Base-by-base conservation (phyloP, 2,888 invertebrate species). In the Phania funesta region DNA sequence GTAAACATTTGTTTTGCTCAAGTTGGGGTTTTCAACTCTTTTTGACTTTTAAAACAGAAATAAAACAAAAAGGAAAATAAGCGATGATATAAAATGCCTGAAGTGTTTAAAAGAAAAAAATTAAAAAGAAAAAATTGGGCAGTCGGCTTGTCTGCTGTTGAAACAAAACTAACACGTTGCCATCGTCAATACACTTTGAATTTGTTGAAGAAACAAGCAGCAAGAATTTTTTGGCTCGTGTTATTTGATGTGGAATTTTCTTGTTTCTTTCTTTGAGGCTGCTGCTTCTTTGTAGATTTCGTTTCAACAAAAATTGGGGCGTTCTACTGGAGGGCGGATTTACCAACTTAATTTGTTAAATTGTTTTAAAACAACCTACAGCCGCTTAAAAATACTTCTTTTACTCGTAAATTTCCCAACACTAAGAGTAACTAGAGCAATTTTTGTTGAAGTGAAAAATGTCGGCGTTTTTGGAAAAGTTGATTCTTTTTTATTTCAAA, bases 1-100 rank as follows among this genome's bases (percentile, higher is more conserved):
- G 86, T 86, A 86, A 82, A 78, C 64, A 70, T 78, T 74, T 78
- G 68, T 74, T 56, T 68, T 67, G 52, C 60, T 62, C 64, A 22
- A 62, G 13, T 50, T 52, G 44, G 41, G 13, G 58, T 48, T 24
- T 22, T 58, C 20, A 46, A 13, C 13, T 64, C 18, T 11, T 44
- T 46, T 64, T 73, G 62, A 75, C 65, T n/a, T 77, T 80, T 65
- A 18, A 58, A 67, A 71, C 26, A 67, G 16, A 70, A 78, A 67
- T 29, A 64, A 73, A 78, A 64, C 68, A 78, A 67, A 68, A 56
- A 32, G 41, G 22, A 70, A 60, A 78, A 67, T 62, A 56, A 32
- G 41, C 16, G 64, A 60, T 16, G 16, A 32, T 9, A 18, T 48
- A 20, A 71, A 80, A 77, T 81, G 78, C 74, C 78, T 78, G 70